phyloP scores from a whole-genome alignment of 2,797 vertebrate genomes.

The Myotis myotis region DNA sequence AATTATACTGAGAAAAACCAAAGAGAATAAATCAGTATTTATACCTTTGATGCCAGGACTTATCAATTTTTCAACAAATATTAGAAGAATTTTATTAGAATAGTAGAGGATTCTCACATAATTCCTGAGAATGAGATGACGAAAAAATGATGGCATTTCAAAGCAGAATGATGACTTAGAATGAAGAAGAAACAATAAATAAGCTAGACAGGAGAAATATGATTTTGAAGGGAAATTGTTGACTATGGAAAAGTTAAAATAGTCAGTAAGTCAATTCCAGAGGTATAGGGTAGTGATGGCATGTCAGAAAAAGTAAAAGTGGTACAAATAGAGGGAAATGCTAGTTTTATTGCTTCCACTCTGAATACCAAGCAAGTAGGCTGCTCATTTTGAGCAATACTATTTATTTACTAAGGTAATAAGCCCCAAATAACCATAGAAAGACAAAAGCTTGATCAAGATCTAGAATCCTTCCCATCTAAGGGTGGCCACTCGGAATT shows the following conservation, averaged over 20 bases:
- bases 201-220: neutral
- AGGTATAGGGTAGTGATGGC: neutral
- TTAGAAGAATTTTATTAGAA: neutral
- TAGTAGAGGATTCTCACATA: neutral
- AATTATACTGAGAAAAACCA: neutral
- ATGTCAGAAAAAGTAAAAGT: neutral
- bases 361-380: neutral
- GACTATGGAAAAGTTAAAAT: neutral
- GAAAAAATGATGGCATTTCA: neutral
- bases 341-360: neutral
- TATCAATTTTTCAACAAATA: constrained; percentile 40
- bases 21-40: constrained; percentile 19
- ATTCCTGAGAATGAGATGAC: neutral
- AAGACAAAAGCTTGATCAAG: neutral
- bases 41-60: neutral
- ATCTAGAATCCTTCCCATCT: neutral
- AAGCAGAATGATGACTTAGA: neutral
- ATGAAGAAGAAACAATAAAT: neutral
- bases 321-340: neutral
- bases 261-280: neutral
- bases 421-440: neutral
- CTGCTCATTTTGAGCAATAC: neutral
- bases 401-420: neutral
- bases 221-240: neutral
- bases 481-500: neutral